Evolutionary conservation across 2,113 vertebrate genomes (phyloP).

Genomic region (Acanthochromis polyacanthus): DNA sequence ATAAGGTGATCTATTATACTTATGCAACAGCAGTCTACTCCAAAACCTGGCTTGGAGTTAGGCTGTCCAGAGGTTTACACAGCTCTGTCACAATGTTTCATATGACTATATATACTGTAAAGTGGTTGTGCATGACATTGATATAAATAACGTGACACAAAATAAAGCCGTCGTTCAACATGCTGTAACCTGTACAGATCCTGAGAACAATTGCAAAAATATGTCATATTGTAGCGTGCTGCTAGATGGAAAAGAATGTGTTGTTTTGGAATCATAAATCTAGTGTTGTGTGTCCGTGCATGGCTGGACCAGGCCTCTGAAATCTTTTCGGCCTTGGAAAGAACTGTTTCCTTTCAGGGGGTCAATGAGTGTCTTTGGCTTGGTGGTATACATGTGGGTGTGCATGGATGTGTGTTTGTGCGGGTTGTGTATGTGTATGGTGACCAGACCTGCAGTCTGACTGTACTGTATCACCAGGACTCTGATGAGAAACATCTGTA

Average conservation of each 20-base stretch:
- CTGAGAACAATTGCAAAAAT: constrained; percentile 17
- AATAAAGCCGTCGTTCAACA: background rate
- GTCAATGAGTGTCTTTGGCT: constrained; percentile 73
- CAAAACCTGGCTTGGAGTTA: constrained; percentile 33
- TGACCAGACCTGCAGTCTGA: constrained; percentile 68
- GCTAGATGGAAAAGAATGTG: background rate
- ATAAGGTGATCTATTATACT: constrained; percentile 46
- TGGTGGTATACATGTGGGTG: constrained; percentile 44
- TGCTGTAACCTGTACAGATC: background rate
- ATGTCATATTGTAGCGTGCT: background rate
- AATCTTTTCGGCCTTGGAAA: constrained; percentile 54
- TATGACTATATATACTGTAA: constrained; percentile 20
- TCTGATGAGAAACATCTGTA: constrained; percentile 84
- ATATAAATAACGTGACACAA: constrained; percentile 11
- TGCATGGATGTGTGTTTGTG: constrained; percentile 33
- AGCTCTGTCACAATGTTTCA: constrained; percentile 43
- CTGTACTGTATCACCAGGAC: constrained; percentile 61
- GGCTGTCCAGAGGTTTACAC: constrained; percentile 53
- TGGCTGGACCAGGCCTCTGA: constrained; percentile 17
- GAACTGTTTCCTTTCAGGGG: constrained; percentile 66
- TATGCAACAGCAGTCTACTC: constrained; percentile 58
- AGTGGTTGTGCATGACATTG: background rate
- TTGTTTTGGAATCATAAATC: constrained; percentile 7
- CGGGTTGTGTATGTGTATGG: constrained; percentile 44
- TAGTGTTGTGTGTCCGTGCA: constrained; percentile 6